Evolutionary conservation across 2,888 invertebrate genomes (phyloP).

Genomic region (Vanessa cardui): DNA sequence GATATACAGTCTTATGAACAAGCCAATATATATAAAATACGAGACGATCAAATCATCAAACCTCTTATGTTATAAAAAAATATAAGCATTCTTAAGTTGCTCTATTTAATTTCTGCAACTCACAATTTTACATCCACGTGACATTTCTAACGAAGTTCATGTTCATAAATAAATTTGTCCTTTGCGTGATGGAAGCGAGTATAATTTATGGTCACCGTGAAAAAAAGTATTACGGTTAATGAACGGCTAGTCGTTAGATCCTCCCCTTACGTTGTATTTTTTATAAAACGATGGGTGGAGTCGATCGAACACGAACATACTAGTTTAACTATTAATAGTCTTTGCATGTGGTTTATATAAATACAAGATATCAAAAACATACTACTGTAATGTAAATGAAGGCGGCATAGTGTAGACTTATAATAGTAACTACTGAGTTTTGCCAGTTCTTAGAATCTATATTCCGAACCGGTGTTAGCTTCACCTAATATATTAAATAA

Average conservation of each 20-base stretch:
- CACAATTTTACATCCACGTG: background rate
- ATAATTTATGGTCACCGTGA: conserved; percentile 27
- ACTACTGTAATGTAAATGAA: too few species aligned
- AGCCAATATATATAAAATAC: too few species aligned
- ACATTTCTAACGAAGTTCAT: background rate
- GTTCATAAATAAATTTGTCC: conserved; percentile 13
- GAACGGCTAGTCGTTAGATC: conserved; percentile 33
- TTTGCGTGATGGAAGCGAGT: conserved; percentile 34
- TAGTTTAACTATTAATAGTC: background rate
- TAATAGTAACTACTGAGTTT: too few species aligned
- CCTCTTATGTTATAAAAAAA: too few species aligned
- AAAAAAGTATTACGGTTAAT: conserved; percentile 30
- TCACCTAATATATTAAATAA: too few species aligned
- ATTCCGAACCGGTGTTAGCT: too few species aligned
- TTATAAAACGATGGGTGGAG: conserved; percentile 30
- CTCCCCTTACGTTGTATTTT: conserved; percentile 26
- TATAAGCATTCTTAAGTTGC: too few species aligned
- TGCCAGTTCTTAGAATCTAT: too few species aligned
- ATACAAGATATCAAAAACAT: background rate
- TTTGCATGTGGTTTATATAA: background rate
- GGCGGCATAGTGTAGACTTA: too few species aligned
- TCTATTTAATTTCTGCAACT: too few species aligned
- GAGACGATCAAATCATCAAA: too few species aligned
- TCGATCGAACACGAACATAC: conserved; percentile 11
- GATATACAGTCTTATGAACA: too few species aligned